phyloP scores from a whole-genome alignment of 2,797 vertebrate genomes.

The Artibeus lituratus region DNA sequence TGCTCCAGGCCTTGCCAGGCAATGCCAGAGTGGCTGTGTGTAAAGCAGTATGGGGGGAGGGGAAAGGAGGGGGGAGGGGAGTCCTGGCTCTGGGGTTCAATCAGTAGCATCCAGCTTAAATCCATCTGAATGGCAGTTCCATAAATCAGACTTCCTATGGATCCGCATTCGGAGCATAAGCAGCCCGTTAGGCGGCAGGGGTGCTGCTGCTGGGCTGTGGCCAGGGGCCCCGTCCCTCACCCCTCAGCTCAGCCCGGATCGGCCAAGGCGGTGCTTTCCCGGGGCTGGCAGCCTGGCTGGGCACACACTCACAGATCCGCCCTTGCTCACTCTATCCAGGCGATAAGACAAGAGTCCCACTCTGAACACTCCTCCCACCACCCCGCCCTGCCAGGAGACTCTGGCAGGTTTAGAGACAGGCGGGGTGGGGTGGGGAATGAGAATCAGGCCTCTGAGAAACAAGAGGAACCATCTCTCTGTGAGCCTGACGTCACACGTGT shows the following conservation, averaged over 20 bases:
- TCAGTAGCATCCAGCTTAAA: not conserved
- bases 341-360: not conserved
- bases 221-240: not conserved
- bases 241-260: not conserved
- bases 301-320: not conserved
- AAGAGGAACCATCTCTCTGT: not conserved
- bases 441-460: not conserved
- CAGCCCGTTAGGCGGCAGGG: not conserved
- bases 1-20: not conserved
- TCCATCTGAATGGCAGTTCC: not conserved
- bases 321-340: not conserved
- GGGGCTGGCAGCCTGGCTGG: not conserved
- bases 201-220: not conserved
- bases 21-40: not conserved
- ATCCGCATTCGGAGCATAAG: not conserved
- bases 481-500: not conserved
- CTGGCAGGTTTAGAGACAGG: not conserved
- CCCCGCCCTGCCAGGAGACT: not conserved
- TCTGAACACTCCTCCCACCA: fast-evolving
- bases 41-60: not conserved
- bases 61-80: no score
- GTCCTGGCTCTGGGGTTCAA: not conserved
- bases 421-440: not conserved
- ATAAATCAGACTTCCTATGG: not conserved
- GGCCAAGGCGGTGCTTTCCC: not conserved